Percentiles rank a stretch among this genome's conserved stretches.
These are phyloP conservation scores for Spea hammondii DNA, from an alignment of 2,797 vertebrate species.

Conservation along the genomic window DNA sequence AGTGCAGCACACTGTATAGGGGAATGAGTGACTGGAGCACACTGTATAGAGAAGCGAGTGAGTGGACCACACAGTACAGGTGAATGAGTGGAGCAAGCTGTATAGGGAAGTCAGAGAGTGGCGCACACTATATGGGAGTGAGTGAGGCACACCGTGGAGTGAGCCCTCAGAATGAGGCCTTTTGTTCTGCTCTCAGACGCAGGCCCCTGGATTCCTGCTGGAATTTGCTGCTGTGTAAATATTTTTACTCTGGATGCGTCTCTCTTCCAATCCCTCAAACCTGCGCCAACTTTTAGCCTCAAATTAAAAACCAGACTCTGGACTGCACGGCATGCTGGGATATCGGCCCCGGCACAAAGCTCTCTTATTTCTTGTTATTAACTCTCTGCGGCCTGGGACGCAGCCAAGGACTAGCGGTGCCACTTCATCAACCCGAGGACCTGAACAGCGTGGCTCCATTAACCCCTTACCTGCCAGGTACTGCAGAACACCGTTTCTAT, in stretches of 20 bases:
- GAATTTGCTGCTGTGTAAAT: constrained; percentile 52
- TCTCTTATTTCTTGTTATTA: constrained; percentile 52
- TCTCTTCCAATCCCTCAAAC: constrained; percentile 50
- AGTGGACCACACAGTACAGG: not conserved
- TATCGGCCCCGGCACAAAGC: constrained; percentile 50
- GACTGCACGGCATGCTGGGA: constrained; percentile 49
- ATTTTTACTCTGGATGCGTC: constrained; percentile 48
- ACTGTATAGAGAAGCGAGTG: constrained; percentile 1
- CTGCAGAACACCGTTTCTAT: not conserved
- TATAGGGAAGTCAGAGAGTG: not conserved
- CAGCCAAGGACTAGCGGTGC: constrained; percentile 27
- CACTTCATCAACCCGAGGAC: constrained; percentile 11
- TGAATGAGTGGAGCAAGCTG: not conserved
- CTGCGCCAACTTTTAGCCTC: constrained; percentile 50
- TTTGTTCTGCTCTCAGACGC: constrained; percentile 37
- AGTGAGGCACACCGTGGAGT: constrained; percentile 22
- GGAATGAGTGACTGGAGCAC: not conserved
- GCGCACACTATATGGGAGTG: constrained; percentile 20
- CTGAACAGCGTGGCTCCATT: not conserved
- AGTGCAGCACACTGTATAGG: not conserved
- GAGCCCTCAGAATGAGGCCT: constrained; percentile 44
- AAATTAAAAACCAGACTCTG: constrained; percentile 53
- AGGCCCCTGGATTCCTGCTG: constrained; percentile 36
- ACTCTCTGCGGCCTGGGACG: constrained; percentile 45
- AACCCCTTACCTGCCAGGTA: constrained; percentile 2